Evolutionary conservation across 2,797 vertebrate genomes (phyloP).

Genomic region (Semotilus atromaculatus): DNA sequence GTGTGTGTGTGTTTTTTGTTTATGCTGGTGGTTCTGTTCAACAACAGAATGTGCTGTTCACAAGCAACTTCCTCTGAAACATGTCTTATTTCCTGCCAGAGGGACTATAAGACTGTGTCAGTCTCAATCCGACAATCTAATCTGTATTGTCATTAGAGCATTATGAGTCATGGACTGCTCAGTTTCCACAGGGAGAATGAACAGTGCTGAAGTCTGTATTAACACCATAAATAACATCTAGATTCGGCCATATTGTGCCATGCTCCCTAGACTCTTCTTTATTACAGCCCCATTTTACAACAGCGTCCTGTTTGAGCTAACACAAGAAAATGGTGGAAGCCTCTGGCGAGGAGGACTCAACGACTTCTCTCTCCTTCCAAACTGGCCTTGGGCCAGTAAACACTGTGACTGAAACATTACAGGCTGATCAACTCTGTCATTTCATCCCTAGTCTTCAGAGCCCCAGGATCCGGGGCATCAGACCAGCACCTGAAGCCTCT

Average conservation of each 20-base stretch:
- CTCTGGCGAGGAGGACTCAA: slow-evolving; percentile 18
- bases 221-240: slow-evolving; percentile 58
- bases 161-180: slow-evolving; percentile 65
- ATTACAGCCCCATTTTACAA: slow-evolving; percentile 34
- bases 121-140: slow-evolving; percentile 60
- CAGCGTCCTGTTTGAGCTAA: slow-evolving; percentile 21
- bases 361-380: slow-evolving; percentile 7
- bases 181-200: slow-evolving; percentile 60
- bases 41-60: background rate
- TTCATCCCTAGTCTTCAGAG: slow-evolving; percentile 60
- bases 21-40: background rate
- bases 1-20: no score
- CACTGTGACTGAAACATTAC: slow-evolving; percentile 63
- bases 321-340: slow-evolving; percentile 33
- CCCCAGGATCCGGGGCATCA: slow-evolving; percentile 50
- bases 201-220: slow-evolving; percentile 45
- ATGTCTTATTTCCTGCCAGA: slow-evolving; percentile 50
- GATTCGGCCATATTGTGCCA: slow-evolving; percentile 39
- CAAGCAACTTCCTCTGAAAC: slow-evolving; percentile 12
- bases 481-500: slow-evolving; percentile 51
- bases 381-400: slow-evolving; percentile 55
- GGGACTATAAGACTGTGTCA: slow-evolving; percentile 59
- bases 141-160: slow-evolving; percentile 69
- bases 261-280: slow-evolving; percentile 41
- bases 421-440: slow-evolving; percentile 65